These are phyloP conservation scores for Eucidaris tribuloides DNA, from an alignment of 35 echinoderm and acorn worm species.

Conservation along the genomic window DNA sequence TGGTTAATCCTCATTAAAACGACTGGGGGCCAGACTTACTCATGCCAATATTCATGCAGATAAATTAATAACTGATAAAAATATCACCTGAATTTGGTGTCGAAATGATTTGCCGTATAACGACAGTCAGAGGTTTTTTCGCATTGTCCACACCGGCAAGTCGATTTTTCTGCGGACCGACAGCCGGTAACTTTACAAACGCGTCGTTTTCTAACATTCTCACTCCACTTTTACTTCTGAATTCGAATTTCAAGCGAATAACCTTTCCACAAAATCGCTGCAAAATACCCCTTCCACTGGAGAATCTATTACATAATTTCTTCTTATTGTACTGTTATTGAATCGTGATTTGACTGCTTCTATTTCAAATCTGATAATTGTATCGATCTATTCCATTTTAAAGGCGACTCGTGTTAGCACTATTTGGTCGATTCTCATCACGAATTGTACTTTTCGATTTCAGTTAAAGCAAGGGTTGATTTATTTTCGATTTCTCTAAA, in stretches of 20 bases:
- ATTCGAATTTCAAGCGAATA: neutral
- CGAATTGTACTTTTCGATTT: no score
- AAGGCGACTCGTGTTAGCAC: no score
- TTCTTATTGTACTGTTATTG: no score
- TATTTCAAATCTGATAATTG: no score
- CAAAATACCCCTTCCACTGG: conserved; percentile 9
- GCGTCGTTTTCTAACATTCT: neutral
- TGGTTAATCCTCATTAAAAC: conserved; percentile 2
- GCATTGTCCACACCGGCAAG: conserved; percentile 22
- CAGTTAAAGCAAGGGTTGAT: no score
- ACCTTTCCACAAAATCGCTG: neutral
- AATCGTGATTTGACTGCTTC: no score
- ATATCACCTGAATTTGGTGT: conserved; percentile 36
- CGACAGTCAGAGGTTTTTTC: conserved; percentile 3
- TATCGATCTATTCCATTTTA: no score
- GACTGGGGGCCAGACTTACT: conserved; percentile 6
- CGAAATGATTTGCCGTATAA: conserved; percentile 23
- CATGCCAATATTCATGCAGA: conserved; percentile 23
- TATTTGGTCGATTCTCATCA: no score
- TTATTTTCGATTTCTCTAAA: no score
- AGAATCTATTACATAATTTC: no score
- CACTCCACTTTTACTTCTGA: neutral
- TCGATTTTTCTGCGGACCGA: conserved; percentile 22
- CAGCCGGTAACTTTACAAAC: neutral
- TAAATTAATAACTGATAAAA: conserved; percentile 43